Evolutionary conservation across 2,113 vertebrate genomes (phyloP), one percentile per base, ranked within the genome.

Genomic region (Cygnus atratus): DNA sequence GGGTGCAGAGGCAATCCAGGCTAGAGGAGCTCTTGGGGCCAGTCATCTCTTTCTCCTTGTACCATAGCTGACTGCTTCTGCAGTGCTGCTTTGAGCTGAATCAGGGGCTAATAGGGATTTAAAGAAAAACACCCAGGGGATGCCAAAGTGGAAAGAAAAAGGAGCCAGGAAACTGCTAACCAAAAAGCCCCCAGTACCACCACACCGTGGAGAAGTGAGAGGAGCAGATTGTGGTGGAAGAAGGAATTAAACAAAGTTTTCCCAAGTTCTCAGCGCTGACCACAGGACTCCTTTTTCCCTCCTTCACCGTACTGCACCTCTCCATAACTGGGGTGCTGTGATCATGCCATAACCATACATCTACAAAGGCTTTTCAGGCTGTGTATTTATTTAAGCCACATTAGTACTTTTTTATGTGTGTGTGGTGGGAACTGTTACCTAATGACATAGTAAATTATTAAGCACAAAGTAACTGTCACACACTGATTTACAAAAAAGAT

Each of bases 161-260:
- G 19, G 52, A 79, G 43, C 28, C 37, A 82, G 58, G 77, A 35
- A 78, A 54, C 3, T 8, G 63, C 55, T 77, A n/a, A 57, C 26
- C 4, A 25, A 22, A 85, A 76, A 73, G 44, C 16, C 13, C 15
- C 21, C 0, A 0, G 28, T 20, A 1, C 0, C 26, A 58, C 11
- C 22, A 2, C 52, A 37, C 19, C 0, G 4, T 0, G 1, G 70
- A 67, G 55, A n/a, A 58, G 75, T 2, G 9, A 63, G n/a, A 46
- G 66, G 50, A 50, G 68, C 29, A 61, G 24, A 10, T 2, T 5
- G 20, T 3, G 39, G 44, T 1, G n/a, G 10, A 61, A 7, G 26
- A 87, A 28, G 14, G 39, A 57, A 58, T 8, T 12, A 22, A 22
- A 57, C 21, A 21, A 20, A 54, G 22, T 50, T 55, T 52, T 43